Percentiles rank a stretch among this genome's conserved stretches.
Conservation (phyloP, 2,113 vertebrate genomes). For the Anolis sagrei region DNA sequence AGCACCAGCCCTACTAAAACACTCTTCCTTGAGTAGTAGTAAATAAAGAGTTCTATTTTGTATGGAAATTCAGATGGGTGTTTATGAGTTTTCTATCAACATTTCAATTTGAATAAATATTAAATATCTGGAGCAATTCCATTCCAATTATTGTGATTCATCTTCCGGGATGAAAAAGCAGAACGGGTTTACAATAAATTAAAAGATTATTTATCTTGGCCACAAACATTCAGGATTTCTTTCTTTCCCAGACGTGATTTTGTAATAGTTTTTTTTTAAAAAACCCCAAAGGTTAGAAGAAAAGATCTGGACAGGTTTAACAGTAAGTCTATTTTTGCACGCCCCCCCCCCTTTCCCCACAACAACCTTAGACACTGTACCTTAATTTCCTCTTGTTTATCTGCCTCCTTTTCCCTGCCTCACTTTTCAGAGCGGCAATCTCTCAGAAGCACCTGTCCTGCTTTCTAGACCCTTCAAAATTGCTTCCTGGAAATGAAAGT, state of each 20-base stretch:
- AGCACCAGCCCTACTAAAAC: neutral
- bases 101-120: slow-evolving; percentile 18
- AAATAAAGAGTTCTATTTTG: slow-evolving; percentile 9
- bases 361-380: too few species aligned
- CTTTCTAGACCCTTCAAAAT: too few species aligned
- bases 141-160: slow-evolving; percentile 9
- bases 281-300: neutral
- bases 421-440: too few species aligned
- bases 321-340: too few species aligned
- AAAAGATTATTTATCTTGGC: neutral
- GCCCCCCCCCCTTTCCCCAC: too few species aligned
- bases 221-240: neutral
- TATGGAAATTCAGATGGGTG: slow-evolving; percentile 11
- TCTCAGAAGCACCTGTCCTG: too few species aligned
- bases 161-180: slow-evolving; percentile 4
- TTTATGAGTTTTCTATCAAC: neutral
- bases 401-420: too few species aligned
- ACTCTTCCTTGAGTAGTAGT: neutral
- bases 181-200: slow-evolving; percentile 12
- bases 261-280: neutral
- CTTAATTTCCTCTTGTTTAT: too few species aligned
- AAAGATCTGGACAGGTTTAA: neutral
- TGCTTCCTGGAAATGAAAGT: too few species aligned
- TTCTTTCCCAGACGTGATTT: neutral
- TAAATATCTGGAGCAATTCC: neutral